phyloP scores from a whole-genome alignment of 2,888 invertebrate species.

The Megamerina dolium region DNA sequence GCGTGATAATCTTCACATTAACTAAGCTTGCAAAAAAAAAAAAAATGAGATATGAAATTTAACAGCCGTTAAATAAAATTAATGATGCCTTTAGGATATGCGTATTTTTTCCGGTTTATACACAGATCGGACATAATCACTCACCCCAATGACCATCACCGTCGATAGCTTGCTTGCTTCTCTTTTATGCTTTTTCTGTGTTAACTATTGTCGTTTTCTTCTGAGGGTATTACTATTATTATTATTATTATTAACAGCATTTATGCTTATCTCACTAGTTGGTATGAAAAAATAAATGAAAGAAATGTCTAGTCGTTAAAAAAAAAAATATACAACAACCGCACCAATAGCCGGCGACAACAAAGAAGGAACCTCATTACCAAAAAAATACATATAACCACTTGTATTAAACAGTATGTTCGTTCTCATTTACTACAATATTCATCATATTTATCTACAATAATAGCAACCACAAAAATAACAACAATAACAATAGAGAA shows the following conservation, averaged over 20 bases:
- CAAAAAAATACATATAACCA: too few relatives aligned
- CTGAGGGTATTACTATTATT: too few relatives aligned
- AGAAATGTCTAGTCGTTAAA: neutral
- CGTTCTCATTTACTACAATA: slow-evolving; percentile 2
- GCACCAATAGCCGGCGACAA: neutral
- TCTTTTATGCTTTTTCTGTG: neutral
- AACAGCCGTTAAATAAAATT: slow-evolving; percentile 25
- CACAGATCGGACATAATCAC: too few relatives aligned
- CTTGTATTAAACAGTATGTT: too few relatives aligned
- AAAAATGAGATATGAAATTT: slow-evolving; percentile 22
- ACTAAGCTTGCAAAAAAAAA: too few relatives aligned
- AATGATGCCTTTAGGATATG: slow-evolving; percentile 25
- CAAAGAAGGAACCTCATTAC: slow-evolving; percentile 9
- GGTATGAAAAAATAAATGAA: neutral
- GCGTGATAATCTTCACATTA: slow-evolving; percentile 20
- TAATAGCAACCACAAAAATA: too few relatives aligned
- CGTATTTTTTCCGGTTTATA: too few relatives aligned
- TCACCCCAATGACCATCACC: too few relatives aligned
- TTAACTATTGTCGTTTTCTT: too few relatives aligned
- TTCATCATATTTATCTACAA: slow-evolving; percentile 2
- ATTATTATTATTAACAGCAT: neutral
- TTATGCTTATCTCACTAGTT: neutral
- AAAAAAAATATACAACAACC: neutral
- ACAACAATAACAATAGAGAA: too few relatives aligned
- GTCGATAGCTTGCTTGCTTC: too few relatives aligned